phyloP scores from a whole-genome alignment of 2,797 vertebrate genomes.

The Steatocranus sp. region DNA sequence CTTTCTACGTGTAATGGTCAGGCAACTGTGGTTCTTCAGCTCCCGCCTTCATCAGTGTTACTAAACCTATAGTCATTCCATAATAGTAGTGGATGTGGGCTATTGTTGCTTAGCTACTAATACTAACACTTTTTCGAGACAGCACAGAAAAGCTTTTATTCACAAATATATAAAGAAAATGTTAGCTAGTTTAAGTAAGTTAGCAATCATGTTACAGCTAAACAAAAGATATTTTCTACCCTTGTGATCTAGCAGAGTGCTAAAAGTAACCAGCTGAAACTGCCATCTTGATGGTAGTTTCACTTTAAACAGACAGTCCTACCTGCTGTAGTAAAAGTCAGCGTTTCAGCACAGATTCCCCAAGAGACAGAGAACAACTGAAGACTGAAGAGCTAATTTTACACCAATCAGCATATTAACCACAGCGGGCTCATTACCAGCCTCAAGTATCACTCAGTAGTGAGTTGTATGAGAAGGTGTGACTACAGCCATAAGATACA shows the following conservation, averaged over 20 bases:
- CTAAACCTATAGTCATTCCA: not conserved
- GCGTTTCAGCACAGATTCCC: not conserved
- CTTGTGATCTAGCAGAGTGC: not conserved
- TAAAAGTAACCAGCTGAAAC: not conserved
- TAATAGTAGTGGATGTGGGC: not conserved
- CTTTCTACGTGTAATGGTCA: not conserved
- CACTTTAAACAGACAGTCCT: not conserved
- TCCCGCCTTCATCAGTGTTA: not conserved
- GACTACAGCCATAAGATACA: constrained; percentile 19
- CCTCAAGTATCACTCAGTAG: not conserved
- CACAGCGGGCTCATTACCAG: not conserved
- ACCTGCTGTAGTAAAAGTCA: not conserved
- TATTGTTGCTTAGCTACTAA: not conserved
- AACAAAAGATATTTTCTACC: not conserved
- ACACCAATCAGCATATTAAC: not conserved
- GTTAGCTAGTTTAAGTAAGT: not conserved
- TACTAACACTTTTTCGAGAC: not conserved
- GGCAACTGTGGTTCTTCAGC: not conserved
- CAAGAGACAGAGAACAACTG: not conserved
- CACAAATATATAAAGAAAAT: not conserved
- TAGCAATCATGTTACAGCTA: not conserved
- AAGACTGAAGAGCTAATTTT: not conserved
- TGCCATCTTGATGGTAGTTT: not conserved
- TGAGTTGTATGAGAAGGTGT: constrained; percentile 26
- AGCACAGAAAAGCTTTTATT: not conserved